A percentile compares a stretch with the other conserved stretches of the same genome.
phyloP scores from a whole-genome alignment of 2,797 vertebrate species.

The Cyclopterus lumpus region DNA sequence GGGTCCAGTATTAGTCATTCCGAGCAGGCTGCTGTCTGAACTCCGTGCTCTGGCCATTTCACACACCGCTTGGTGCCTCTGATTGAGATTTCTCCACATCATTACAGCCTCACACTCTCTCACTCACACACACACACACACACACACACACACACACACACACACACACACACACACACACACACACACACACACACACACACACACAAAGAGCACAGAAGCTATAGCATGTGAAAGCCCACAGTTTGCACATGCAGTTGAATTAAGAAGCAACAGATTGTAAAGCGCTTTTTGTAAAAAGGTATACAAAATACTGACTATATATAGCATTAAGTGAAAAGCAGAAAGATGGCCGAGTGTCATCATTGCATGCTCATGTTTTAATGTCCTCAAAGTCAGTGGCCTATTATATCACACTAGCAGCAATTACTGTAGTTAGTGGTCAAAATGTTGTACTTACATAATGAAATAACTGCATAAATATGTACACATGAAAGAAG shows the following conservation, averaged over 20 bases:
- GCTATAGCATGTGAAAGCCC: background rate
- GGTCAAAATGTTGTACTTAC: background rate
- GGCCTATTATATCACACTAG: background rate
- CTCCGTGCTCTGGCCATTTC: conserved; percentile 60
- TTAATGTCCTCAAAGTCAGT: background rate
- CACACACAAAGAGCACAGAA: background rate
- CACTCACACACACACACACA: background rate
- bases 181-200: background rate
- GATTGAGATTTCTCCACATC: conserved; percentile 59
- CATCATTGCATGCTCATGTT: background rate
- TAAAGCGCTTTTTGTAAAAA: background rate
- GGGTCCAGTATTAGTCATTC: conserved; percentile 60
- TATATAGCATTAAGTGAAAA: background rate
- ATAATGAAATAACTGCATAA: background rate
- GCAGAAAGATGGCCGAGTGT: background rate
- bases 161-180: background rate
- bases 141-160: background rate
- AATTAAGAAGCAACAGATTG: conserved; percentile 22
- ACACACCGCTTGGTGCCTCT: conserved; percentile 64
- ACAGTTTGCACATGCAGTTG: conserved; percentile 8
- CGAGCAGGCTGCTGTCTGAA: conserved; percentile 51
- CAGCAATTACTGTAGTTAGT: background rate
- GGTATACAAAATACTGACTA: background rate
- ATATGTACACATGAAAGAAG: conserved; percentile 4
- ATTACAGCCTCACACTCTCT: conserved; percentile 38